Base-by-base conservation (phyloP, 2,888 invertebrate genomes). In the Polydesmus complanatus region DNA sequence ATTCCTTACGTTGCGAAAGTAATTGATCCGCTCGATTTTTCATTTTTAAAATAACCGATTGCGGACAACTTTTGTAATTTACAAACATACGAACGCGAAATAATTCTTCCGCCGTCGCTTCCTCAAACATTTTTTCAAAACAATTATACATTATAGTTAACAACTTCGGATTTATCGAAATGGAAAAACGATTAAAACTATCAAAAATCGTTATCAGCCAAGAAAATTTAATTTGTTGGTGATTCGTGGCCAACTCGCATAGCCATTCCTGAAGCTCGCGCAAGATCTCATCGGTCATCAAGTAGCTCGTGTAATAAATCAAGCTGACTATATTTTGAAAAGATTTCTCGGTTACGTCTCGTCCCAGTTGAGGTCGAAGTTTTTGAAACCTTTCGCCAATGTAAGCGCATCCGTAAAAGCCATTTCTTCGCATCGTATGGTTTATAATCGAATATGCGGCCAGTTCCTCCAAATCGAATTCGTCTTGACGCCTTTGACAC, bases 381-480 rank as follows among this genome's bases (percentile, higher is more conserved):
- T 52, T 3, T 1, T 49, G 22, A n/a, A n/a, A n/a, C n/a, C n/a
- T n/a, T n/a, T n/a, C n/a, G 5, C n/a, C 57, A 11, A 58, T 53
- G 37, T 50, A 27, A n/a, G 51, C 27, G 26, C 26, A 27, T 5
- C 57, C 5, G 1, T 25, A 26, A 25, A 61, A 61, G 37, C 61
- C 61, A 21, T 56, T 11, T 18, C 61, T 51, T 26, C 53, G 27
- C 22, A 57, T 52, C 25, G 37, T 21, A 53, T 61, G 57, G 19
- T 23, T 53, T 37, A 58, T 48, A 19, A 51, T 37, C 3, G 52
- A 27, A 23, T 25, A 61, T 19, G 11, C 18, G 21, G 49, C 53
- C 56, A 61, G 26, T 2, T 27, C 27, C 25, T 52, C 61, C 52
- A 61, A 21, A 27, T 51, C 53, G 50, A 57, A 61, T 11, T 23